A percentile compares a stretch with the other conserved stretches of the same genome.
Conservation (phyloP, 2,888 invertebrate species). For the Epistrophe grossulariae region DNA sequence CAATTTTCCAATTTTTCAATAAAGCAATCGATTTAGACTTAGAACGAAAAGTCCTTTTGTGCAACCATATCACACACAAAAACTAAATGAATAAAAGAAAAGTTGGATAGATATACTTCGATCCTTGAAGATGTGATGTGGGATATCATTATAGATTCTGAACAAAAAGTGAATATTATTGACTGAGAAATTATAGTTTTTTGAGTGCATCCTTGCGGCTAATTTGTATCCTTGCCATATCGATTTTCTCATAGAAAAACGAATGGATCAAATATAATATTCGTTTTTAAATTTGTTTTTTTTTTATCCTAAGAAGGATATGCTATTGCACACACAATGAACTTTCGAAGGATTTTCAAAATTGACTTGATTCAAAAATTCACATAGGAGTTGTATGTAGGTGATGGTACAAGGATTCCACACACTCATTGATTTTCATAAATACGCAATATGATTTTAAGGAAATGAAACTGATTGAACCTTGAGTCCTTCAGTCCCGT, state of each 20-base stretch:
- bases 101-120: background rate
- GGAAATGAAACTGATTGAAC: constrained; percentile 67
- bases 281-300: background rate
- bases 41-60: constrained; percentile 25
- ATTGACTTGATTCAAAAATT: constrained; percentile 41
- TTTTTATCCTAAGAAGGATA: constrained; percentile 7
- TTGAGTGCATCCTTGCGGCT: constrained; percentile 72
- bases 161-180: constrained; percentile 33
- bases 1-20: constrained; percentile 57
- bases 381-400: background rate
- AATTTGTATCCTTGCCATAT: constrained; percentile 50
- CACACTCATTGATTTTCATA: constrained; percentile 48
- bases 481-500: background rate
- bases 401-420: constrained; percentile 4
- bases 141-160: constrained; percentile 52
- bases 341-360: constrained; percentile 25
- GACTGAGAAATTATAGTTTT: constrained; percentile 57
- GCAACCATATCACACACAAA: background rate
- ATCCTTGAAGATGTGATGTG: constrained; percentile 22
- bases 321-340: constrained; percentile 1
- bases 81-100: constrained; percentile 17
- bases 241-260: background rate
- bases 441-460: constrained; percentile 62
- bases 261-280: constrained; percentile 28
- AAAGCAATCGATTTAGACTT: constrained; percentile 69